Percentiles rank a stretch among this genome's conserved stretches.
Conservation (phyloP, 2,888 invertebrate genomes). For the Punctoribates punctum region DNA sequence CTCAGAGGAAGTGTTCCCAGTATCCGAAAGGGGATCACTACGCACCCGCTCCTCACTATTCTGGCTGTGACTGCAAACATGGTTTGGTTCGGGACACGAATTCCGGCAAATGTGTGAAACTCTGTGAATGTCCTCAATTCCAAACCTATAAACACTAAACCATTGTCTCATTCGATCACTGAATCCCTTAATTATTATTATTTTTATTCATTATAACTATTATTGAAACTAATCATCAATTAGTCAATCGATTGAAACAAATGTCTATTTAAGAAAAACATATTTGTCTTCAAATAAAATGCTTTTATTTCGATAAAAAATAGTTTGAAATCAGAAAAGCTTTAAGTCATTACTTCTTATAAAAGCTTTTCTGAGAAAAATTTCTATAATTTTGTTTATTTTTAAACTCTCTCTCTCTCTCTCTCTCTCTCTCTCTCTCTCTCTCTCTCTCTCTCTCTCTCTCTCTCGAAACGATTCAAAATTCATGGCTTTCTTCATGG, state of each 20-base stretch:
- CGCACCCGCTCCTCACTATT: not conserved
- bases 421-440: not conserved
- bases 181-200: not conserved
- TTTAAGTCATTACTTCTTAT: not conserved
- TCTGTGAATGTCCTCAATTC: slow-evolving; percentile 16
- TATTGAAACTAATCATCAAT: not conserved
- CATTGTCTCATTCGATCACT: not conserved
- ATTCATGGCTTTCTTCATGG: not conserved
- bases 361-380: not conserved
- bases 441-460: not conserved
- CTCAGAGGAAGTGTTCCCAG: not conserved
- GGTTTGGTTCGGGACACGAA: not conserved
- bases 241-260: not conserved
- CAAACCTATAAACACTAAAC: not conserved
- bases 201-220: not conserved
- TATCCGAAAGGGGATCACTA: no score
- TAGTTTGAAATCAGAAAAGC: not conserved
- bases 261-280: not conserved
- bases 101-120: not conserved
- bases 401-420: not conserved
- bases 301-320: no score
- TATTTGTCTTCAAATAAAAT: no score
- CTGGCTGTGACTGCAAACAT: slow-evolving; percentile 14
- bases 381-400: not conserved
- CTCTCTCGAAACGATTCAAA: not conserved